Conservation (phyloP, 2,113 vertebrate species). For the Ursus arctos region DNA sequence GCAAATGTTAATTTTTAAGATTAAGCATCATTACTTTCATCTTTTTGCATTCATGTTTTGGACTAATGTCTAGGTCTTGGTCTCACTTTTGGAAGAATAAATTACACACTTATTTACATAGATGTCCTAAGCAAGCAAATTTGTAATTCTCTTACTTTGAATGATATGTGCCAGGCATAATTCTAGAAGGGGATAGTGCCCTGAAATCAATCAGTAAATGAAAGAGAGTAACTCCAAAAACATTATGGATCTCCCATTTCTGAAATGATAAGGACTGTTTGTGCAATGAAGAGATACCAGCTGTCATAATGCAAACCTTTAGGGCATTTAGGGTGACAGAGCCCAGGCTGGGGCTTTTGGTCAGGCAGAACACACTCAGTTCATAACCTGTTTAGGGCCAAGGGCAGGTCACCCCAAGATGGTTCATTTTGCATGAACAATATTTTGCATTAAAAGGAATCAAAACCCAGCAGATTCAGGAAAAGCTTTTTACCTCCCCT, state of each 20-base stretch:
- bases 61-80: background rate
- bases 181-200: background rate
- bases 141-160: background rate
- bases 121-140: slow-evolving; percentile 33
- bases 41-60: background rate
- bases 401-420: background rate
- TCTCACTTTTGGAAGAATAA: slow-evolving; percentile 50
- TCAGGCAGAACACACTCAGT: background rate
- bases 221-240: background rate
- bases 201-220: background rate
- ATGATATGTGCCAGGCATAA: background rate
- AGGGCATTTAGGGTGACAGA: background rate
- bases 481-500: background rate
- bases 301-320: background rate
- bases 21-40: background rate
- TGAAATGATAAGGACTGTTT: background rate
- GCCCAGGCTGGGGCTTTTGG: background rate
- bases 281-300: background rate
- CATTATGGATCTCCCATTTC: background rate
- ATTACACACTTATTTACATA: background rate
- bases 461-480: background rate
- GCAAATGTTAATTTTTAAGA: background rate
- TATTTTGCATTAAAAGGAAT: background rate
- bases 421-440: background rate
- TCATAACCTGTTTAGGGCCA: background rate